A percentile compares a stretch with the other conserved stretches of the same genome.
phyloP scores from a whole-genome alignment of 2,113 vertebrate genomes.

The Galemys pyrenaicus region DNA sequence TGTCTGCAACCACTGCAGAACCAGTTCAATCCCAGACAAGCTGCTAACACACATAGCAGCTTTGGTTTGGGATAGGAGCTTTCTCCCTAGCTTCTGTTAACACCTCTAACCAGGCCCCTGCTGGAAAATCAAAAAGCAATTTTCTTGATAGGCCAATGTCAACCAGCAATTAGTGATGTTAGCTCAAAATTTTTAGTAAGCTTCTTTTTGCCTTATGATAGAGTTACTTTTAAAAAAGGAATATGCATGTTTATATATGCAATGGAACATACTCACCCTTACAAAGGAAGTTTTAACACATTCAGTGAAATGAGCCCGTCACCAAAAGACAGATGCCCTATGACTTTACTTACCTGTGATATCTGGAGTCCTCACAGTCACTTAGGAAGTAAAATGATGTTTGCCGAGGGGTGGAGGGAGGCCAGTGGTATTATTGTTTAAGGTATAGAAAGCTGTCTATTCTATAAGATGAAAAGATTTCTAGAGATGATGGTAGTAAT shows the following conservation, averaged over 20 bases:
- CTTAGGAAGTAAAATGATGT: neutral
- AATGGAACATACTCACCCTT: neutral
- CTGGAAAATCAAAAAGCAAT: neutral
- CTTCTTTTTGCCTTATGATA: neutral
- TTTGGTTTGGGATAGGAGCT: neutral
- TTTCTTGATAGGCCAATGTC: neutral
- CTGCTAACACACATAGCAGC: too few species aligned
- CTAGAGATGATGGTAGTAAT: neutral
- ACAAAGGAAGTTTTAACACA: neutral
- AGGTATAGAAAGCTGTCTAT: neutral
- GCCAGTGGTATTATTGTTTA: neutral
- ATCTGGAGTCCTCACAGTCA: neutral
- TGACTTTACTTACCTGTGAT: neutral
- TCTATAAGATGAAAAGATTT: neutral
- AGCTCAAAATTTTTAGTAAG: neutral
- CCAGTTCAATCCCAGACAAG: too few species aligned
- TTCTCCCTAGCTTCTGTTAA: neutral
- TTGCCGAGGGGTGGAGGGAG: too few species aligned
- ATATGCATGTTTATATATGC: neutral
- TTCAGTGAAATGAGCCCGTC: neutral
- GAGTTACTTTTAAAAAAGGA: neutral
- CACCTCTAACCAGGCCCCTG: neutral
- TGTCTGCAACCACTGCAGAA: too few species aligned
- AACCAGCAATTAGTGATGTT: neutral
- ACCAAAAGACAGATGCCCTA: neutral